Percentiles rank a stretch among this genome's conserved stretches.
Conservation (phyloP, 2,888 invertebrate genomes). For the Chironomus tentans region DNA sequence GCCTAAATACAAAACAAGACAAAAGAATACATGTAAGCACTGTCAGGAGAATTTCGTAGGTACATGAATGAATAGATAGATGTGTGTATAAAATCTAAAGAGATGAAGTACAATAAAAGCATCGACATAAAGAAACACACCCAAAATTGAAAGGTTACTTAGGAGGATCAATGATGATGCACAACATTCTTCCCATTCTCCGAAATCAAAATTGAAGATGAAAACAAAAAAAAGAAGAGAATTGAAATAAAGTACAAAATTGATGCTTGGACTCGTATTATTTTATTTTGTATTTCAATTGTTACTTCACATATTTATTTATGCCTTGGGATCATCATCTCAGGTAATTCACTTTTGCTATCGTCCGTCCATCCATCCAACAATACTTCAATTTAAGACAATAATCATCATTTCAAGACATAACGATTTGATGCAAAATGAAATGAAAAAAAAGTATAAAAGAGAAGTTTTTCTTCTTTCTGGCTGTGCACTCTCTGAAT, state of each 20-base stretch:
- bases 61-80: no score
- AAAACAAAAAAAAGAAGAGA: background rate
- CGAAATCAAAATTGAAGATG: constrained; percentile 12
- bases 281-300: background rate
- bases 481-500: background rate
- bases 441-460: background rate
- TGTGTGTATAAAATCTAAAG: no score
- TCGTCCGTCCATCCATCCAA: background rate
- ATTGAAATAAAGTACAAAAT: background rate
- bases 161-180: constrained; percentile 7
- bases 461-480: no score
- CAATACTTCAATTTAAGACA: background rate
- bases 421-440: background rate
- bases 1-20: no score
- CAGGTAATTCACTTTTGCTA: constrained; percentile 24
- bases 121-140: background rate
- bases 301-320: background rate
- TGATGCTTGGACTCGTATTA: background rate
- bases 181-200: constrained; percentile 9
- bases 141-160: constrained; percentile 16
- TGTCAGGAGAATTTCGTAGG: no score
- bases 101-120: no score
- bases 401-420: background rate
- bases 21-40: no score
- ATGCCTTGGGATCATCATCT: background rate